phyloP scores from a whole-genome alignment of 2,113 vertebrate genomes.

The Amphiprion percula region DNA sequence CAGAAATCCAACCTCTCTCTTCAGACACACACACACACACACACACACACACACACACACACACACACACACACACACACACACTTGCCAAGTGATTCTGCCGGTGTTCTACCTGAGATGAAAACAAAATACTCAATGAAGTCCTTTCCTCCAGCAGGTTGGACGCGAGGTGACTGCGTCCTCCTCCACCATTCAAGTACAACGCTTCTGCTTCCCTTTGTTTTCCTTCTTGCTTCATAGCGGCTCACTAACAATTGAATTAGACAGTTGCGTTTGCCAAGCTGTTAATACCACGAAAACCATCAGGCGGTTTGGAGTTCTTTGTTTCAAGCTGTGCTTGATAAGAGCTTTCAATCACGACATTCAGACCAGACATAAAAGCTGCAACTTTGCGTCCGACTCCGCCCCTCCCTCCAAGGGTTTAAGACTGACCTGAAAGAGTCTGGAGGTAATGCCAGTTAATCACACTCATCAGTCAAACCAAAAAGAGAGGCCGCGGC shows the following conservation, averaged over 20 bases:
- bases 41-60: background rate
- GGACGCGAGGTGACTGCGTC: constrained; percentile 63
- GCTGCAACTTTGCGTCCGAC: constrained; percentile 23
- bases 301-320: constrained; percentile 19
- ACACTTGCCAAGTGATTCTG: constrained; percentile 24
- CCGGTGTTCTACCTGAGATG: constrained; percentile 46
- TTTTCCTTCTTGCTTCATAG: constrained; percentile 31
- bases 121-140: constrained; percentile 74
- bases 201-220: constrained; percentile 9
- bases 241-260: constrained; percentile 51
- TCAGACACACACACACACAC: constrained; percentile 1
- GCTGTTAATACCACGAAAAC: constrained; percentile 54
- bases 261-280: constrained; percentile 33
- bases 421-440: constrained; percentile 34
- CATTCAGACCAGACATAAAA: constrained; percentile 47
- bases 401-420: constrained; percentile 21
- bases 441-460: constrained; percentile 47
- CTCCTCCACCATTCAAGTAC: constrained; percentile 29
- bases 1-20: constrained; percentile 24
- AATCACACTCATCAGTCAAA: constrained; percentile 62
- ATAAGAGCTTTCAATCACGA: constrained; percentile 59
- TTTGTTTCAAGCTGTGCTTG: constrained; percentile 33
- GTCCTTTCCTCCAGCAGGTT: constrained; percentile 52
- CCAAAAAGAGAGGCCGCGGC: constrained; percentile 20
- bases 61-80: background rate